These are phyloP conservation scores for Zaprionus inermis DNA, from an alignment of 1,140 invertebrate genomes.

Conservation along the genomic window DNA sequence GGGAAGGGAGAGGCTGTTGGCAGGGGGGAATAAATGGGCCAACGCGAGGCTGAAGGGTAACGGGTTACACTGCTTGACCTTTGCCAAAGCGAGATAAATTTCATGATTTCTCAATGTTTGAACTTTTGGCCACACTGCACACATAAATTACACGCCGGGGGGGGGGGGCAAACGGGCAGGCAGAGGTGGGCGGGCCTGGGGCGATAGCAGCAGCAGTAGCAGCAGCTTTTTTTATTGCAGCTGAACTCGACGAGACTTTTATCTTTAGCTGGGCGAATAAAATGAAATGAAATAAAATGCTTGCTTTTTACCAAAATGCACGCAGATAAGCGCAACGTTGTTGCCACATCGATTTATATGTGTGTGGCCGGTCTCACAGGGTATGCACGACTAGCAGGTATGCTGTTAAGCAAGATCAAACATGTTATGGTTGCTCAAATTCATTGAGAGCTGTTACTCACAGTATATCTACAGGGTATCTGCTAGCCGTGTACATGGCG, in stretches of 20 bases:
- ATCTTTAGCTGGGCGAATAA: conserved; percentile 45
- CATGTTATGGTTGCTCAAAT: too few species aligned
- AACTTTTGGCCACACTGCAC: conserved; percentile 69
- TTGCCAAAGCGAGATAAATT: conserved; percentile 70
- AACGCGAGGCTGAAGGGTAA: conserved; percentile 8
- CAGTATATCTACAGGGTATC: conserved; percentile 9
- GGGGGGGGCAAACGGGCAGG: not conserved
- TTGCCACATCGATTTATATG: conserved; percentile 35
- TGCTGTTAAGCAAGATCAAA: too few species aligned
- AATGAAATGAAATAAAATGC: conserved; percentile 56
- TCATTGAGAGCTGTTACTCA: too few species aligned
- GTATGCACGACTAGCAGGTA: not conserved
- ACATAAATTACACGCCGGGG: conserved; percentile 67
- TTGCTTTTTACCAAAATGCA: conserved; percentile 59
- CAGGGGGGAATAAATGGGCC: not conserved
- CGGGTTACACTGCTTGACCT: conserved; percentile 60
- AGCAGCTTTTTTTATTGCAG: conserved; percentile 47
- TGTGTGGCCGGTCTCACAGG: too few species aligned
- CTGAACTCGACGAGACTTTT: conserved; percentile 45
- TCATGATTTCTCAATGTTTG: conserved; percentile 77
- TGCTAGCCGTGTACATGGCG: not conserved
- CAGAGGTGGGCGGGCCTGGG: conserved; percentile 7
- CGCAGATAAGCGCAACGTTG: conserved; percentile 68
- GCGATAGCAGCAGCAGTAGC: conserved; percentile 33
- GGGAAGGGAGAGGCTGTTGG: not conserved